Conservation (phyloP, 1,140 invertebrate genomes). For the Conus ventricosus region DNA sequence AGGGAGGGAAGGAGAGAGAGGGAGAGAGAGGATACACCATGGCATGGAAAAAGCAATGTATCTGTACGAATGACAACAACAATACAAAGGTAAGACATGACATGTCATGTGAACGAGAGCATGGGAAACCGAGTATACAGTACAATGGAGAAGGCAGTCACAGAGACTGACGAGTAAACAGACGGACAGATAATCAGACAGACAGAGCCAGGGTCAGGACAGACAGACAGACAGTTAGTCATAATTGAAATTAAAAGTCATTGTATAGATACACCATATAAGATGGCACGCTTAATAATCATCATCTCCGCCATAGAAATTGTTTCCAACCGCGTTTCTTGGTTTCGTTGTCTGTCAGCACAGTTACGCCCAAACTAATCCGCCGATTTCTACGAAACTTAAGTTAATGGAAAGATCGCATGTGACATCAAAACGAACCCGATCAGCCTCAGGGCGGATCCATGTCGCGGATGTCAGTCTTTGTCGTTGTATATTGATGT, state of each 20-base stretch:
- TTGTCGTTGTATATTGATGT: too few relatives aligned
- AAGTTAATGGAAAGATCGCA: too few relatives aligned
- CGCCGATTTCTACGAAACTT: too few relatives aligned
- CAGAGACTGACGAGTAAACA: background rate
- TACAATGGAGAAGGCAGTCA: background rate
- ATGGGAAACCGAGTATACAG: background rate
- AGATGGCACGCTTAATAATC: too few relatives aligned
- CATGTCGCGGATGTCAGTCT: too few relatives aligned
- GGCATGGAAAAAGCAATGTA: background rate
- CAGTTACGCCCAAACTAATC: too few relatives aligned
- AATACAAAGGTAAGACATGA: background rate
- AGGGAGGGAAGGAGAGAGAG: background rate
- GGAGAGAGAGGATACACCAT: background rate
- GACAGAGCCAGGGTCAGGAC: constrained; percentile 2
- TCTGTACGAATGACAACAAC: background rate
- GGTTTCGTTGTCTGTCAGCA: too few relatives aligned
- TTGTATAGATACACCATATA: too few relatives aligned
- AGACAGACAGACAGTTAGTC: background rate
- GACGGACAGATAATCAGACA: background rate
- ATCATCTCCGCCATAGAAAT: too few relatives aligned
- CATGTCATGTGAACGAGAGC: background rate
- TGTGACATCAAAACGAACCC: too few relatives aligned
- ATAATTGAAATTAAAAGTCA: background rate
- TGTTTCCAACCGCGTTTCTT: too few relatives aligned
- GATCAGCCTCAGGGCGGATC: too few relatives aligned